Percentiles rank a stretch among this genome's conserved stretches.
Evolutionary conservation across 2,113 vertebrate species (phyloP).

Genomic region (Gallinago undulata): DNA sequence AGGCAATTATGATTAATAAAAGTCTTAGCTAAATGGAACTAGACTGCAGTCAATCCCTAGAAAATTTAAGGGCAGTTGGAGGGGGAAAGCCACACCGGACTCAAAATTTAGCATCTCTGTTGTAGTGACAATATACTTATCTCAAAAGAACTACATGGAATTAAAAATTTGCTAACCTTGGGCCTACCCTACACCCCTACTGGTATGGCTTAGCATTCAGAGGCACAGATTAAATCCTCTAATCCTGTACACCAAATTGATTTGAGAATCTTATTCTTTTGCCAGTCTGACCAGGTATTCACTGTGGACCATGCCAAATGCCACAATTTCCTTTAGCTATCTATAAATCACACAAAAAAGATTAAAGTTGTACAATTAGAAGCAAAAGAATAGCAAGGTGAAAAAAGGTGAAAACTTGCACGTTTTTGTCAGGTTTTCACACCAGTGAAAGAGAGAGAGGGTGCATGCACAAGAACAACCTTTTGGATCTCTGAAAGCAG

Average conservation of each 20-base stretch:
- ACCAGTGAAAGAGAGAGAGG: neutral
- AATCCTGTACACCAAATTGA: neutral
- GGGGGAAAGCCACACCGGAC: neutral
- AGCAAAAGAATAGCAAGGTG: slow-evolving; percentile 5
- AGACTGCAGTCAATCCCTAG: neutral
- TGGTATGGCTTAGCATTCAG: neutral
- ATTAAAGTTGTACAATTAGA: slow-evolving; percentile 13
- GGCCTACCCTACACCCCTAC: neutral
- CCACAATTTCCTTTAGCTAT: neutral
- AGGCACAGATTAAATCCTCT: neutral
- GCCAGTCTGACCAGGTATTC: neutral
- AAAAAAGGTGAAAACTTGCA: neutral
- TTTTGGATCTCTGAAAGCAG: slow-evolving; percentile 30
- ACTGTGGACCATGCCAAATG: neutral
- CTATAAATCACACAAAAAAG: slow-evolving; percentile 37
- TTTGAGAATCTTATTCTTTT: neutral
- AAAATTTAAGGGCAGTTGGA: neutral
- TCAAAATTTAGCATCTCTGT: neutral
- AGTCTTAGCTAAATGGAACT: neutral
- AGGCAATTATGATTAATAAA: neutral
- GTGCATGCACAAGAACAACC: neutral
- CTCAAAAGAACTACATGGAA: neutral
- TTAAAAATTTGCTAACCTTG: neutral
- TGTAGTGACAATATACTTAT: neutral
- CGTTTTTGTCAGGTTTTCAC: neutral